These are phyloP conservation scores for Isotomurus palustris DNA, from an alignment of 2,888 invertebrate genomes.

Conservation along the genomic window DNA sequence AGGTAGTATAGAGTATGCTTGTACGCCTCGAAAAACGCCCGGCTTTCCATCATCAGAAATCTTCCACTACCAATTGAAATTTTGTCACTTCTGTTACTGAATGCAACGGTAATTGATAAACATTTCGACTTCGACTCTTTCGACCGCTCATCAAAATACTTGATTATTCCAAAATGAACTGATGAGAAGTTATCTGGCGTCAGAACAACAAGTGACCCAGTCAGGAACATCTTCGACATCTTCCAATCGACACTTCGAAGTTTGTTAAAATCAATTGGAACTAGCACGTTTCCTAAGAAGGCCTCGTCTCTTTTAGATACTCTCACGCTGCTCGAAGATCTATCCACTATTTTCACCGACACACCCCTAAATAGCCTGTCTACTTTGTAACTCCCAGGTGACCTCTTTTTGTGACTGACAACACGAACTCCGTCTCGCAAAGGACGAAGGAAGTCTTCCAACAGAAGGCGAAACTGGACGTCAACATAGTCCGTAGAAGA, in stretches of 20 bases:
- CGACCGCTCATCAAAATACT: neutral
- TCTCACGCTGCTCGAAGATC: neutral
- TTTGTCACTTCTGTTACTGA: neutral
- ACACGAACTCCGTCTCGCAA: conserved; percentile 58
- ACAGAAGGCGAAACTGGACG: conserved; percentile 67
- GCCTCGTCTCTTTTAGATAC: conserved; percentile 1
- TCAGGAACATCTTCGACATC: conserved; percentile 28
- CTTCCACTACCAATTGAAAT: conserved; percentile 8
- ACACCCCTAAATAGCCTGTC: neutral
- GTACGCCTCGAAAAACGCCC: conserved; percentile 53
- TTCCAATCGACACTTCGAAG: neutral
- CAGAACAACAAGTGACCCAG: conserved; percentile 36
- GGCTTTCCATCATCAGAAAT: conserved; percentile 51
- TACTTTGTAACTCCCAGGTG: neutral
- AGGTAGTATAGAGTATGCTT: conserved; percentile 51
- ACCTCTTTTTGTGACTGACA: neutral
- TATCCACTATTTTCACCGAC: neutral
- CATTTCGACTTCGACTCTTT: neutral
- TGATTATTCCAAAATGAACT: neutral
- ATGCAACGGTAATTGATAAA: neutral
- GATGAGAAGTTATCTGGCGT: conserved; percentile 33
- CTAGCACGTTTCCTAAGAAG: too few relatives aligned
- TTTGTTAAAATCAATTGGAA: conserved; percentile 9
- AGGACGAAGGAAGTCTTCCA: conserved; percentile 73
- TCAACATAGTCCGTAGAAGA: conserved; percentile 68